Base-by-base conservation (phyloP, 1,140 invertebrate genomes). In the Atopsyche davidsoni region DNA sequence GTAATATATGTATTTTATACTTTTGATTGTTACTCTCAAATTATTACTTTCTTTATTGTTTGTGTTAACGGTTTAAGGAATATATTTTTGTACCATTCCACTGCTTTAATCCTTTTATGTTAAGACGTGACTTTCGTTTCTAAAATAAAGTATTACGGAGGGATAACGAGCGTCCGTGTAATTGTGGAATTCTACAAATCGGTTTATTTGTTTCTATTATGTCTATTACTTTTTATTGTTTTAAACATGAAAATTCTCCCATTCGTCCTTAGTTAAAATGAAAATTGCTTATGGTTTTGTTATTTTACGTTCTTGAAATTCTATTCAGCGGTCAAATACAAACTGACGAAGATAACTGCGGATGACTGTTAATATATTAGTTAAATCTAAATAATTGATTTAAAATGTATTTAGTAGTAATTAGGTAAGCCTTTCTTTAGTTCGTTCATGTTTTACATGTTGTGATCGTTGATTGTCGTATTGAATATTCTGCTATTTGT, bases 361-460 rank as follows among this genome's bases (percentile, higher is more conserved):
- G 51, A 53, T 53, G 55, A 57, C 55, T 57, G 55, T 57, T 57
- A 43, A 57, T 13, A 50, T 53, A 51, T 53, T 57, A 53, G 55
- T 57, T 52, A 52, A 52, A 40, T 51, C 34, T 45, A 48, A 53
- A 42, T 45, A 16, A 57, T 46, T 53, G 36, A 57, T 53, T 50
- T 51, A 57, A 35, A 47, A 53, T 51, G 47, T 57, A 57, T 46
- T 22, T 57, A 57, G 51, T 9, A 32, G 17, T 57, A 57, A 53
- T 47, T 57, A 53, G 47, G 42, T 57, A 57, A 53, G 55, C 34
- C 18, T 54, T 49, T 49, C 22, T 57, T 57, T 53, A 44, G 44
- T 57, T 57, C 36, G 55, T 57, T 57, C 47, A 57, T 53, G 55
- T 57, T 57, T 57, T 57, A 35, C 47, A 57, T 57, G 55, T 57